These are phyloP conservation scores for Micrasema longulum DNA, from an alignment of 1,140 invertebrate genomes.

Conservation along the genomic window DNA sequence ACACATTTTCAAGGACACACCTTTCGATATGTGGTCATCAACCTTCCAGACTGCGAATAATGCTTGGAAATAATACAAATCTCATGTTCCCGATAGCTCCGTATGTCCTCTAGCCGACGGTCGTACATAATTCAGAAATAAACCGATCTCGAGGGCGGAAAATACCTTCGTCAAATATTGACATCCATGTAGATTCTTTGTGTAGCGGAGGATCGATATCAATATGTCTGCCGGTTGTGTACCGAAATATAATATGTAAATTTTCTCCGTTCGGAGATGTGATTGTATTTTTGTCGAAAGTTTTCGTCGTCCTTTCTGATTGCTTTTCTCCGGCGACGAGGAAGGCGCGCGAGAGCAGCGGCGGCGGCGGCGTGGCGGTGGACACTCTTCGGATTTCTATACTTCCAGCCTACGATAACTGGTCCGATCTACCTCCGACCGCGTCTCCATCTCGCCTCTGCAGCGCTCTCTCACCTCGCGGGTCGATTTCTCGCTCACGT, in stretches of 20 bases:
- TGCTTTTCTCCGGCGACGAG: background rate
- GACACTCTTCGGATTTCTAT: background rate
- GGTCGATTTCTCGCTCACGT: slow-evolving; percentile 42
- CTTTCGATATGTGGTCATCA: slow-evolving; percentile 1
- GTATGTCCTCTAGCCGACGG: background rate
- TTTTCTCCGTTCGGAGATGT: background rate
- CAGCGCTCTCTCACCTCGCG: slow-evolving; percentile 30
- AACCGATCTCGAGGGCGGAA: background rate
- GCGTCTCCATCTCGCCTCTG: background rate
- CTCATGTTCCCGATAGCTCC: slow-evolving; percentile 7
- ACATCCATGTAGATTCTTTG: slow-evolving; percentile 2
- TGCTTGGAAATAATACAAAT: background rate
- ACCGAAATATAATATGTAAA: background rate
- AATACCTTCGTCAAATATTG: slow-evolving; percentile 10
- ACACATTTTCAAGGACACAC: background rate
- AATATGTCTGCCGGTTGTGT: background rate
- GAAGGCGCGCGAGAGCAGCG: background rate
- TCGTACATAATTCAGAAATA: background rate
- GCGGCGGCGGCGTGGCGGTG: background rate
- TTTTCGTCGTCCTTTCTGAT: background rate
- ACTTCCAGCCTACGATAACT: background rate
- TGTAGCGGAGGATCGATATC: slow-evolving; percentile 15
- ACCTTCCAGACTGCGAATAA: background rate
- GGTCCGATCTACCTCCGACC: background rate
- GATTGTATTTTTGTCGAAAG: background rate